Base-by-base conservation (phyloP, 2,888 invertebrate species). In the Hemistola chrysoprasaria region DNA sequence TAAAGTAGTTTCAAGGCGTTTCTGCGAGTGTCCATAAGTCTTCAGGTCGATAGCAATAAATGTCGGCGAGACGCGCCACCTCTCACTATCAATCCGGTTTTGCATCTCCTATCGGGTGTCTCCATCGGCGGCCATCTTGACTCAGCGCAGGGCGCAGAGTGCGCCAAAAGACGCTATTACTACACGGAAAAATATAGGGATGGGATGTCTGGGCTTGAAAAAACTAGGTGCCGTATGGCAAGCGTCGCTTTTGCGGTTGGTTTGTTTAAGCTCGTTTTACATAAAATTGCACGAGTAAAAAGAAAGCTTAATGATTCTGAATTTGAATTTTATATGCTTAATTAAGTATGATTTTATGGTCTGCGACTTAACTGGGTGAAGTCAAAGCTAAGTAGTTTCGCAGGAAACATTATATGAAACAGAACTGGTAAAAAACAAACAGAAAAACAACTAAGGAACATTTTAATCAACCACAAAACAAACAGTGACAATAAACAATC, bases 41-140 rank as follows among this genome's bases (percentile, higher is more conserved):
- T 64, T 16, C 16, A 16, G 50, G 53, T 56, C 56, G 64, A 64
- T 64, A 71, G 81, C 75, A 69, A 80, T 87, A 86, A 86, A 82
- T 65, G 83, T 84, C 82, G 70, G 62, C 47, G 57, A 70, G 70
- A 63, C 67, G 65, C 68, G 71, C 71, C 68, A 74, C 73, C 77
- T 64, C 57, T 66, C 78, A 62, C 78, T 78, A 83, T 83, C 82
- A 79, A 78, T 79, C 80, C 75, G 69, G 80, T 78, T 73, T 30
- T 73, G 82, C 78, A 73, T 79, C 62, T 63, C 62, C 71, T 84
- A 85, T 86, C 86, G 68, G 58, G 59, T 62, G 79, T 75, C 81
- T 74, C 74, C 78, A 86, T 84, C 85, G 64, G 61, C 59, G 60
- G 66, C 70, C 72, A 71, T 66, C 62, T 62, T 56, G 56, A 43